Base-by-base conservation (phyloP, 2,888 invertebrate species). In the Trypoxylon attenuatum region DNA sequence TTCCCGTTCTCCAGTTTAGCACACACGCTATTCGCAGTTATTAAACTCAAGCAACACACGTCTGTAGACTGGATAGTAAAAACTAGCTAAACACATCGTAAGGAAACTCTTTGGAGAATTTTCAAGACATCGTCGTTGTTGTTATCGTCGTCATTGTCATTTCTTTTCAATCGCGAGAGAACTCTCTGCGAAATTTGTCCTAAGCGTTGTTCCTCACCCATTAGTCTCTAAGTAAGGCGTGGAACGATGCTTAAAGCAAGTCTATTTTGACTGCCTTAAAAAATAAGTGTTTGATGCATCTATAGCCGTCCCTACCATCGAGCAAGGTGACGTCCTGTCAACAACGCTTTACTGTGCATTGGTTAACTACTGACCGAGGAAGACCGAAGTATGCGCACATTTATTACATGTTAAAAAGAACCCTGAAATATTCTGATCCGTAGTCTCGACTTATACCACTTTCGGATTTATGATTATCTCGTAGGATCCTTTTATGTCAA, bases 71-170 rank as follows among this genome's bases (percentile, higher is more conserved):
- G 71, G 72, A 71, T 71, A 79, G 70, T 75, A 80, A 73, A 74
- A 81, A 81, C 82, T 82, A 83, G 71, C 73, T 81, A 77, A 80
- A 69, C 77, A 78, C 74, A 73, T 77, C 70, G 70, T 72, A 76
- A 69, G 71, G 68, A 69, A 68, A 80, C 70, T 84, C 80, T 85
- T 84, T 84, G 84, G 83, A 83, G 82, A 84, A 82, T 82, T 82
- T 83, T 70, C 72, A 79, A 79, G 73, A 62, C 66, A 73, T 72
- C 58, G 64, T 61, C 71, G 61, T 65, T 69, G 61, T 50, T 38
- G 22, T 64, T n/a, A n/a, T n/a, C n/a, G n/a, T n/a, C n/a, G n/a
- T n/a, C n/a, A n/a, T n/a, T 25, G 25, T 56, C 22, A 2, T 47
- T 55, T 41, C 58, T 51, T 66, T 57, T 38, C 77, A 52, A 43